Base-by-base conservation (phyloP, 2,888 invertebrate genomes). In the Allophyes oxyacanthae region DNA sequence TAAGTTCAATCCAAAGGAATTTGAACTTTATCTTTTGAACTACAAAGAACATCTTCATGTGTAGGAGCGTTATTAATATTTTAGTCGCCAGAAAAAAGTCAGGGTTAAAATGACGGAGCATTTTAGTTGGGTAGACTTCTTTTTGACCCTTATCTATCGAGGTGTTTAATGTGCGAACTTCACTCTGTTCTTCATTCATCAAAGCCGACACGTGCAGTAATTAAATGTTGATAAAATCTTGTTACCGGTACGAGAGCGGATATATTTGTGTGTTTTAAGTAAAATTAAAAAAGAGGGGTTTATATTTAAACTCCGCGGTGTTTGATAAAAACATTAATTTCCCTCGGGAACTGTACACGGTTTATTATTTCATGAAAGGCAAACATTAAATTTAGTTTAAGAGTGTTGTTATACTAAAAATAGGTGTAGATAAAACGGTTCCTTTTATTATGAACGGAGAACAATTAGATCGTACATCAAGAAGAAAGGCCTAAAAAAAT, bases 291-390 rank as follows among this genome's bases (percentile, higher is more conserved):
- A 77, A 66, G 38, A 54, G 72, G 72, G 65, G 75, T 69, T 69
- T 67, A 61, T 71, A 71, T 67, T 80, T 70, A 79, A 79, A 77
- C 72, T 74, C 75, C 40, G 68, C 68, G 70, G 77, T 79, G 79
- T 80, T 80, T 82, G 68, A 82, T 79, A 62, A 82, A 85, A 84
- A 78, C 71, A 77, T 77, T 84, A 85, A 88, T 88, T 88, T 88
- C 88, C 87, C 86, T 57, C 25, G 84, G 78, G 87, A 78, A 81
- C 75, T 78, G 75, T 82, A 74, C 74, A 72, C 70, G 78, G 84
- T 79, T 80, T 82, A 86, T 85, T 83, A 83, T 83, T 85, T 84
- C 81, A 75, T 65, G 69, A 76, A 77, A 75, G 69, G 61, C 69
- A 58, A 75, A 70, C 75, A 78, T 79, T 68, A 72, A 75, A 68